phyloP scores from a whole-genome alignment of 2,797 vertebrate genomes.

The Anguilla obscura region DNA sequence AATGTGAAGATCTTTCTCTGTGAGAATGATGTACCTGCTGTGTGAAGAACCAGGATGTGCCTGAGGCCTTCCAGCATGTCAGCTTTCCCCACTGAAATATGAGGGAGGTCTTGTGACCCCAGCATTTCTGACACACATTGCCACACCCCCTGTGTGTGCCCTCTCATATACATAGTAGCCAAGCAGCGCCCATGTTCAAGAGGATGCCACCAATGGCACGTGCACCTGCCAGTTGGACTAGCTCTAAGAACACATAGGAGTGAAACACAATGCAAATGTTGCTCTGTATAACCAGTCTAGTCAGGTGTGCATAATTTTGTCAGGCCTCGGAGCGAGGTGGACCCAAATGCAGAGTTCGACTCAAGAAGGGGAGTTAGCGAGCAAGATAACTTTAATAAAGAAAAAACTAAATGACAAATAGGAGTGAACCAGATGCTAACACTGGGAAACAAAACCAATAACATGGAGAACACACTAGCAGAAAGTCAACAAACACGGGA shows the following conservation, averaged over 20 bases:
- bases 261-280: not conserved
- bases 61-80: not conserved
- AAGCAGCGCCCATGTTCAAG: not conserved
- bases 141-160: not conserved
- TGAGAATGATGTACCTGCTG: not conserved
- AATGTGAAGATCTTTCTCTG: not conserved
- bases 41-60: not conserved
- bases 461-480: too few species aligned
- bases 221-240: not conserved
- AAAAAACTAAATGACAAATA: too few species aligned
- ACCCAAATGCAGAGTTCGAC: too few species aligned
- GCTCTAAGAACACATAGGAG: not conserved
- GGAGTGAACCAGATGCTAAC: too few species aligned
- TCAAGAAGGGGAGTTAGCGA: too few species aligned
- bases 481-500: too few species aligned
- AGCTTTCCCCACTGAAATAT: not conserved
- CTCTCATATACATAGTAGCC: not conserved
- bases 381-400: too few species aligned
- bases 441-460: too few species aligned
- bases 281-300: not conserved
- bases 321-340: too few species aligned
- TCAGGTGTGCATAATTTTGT: not conserved
- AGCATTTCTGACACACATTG: not conserved
- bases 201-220: not conserved
- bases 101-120: not conserved